phyloP scores from a whole-genome alignment of 2,113 vertebrate species.

The Egretta garzetta region DNA sequence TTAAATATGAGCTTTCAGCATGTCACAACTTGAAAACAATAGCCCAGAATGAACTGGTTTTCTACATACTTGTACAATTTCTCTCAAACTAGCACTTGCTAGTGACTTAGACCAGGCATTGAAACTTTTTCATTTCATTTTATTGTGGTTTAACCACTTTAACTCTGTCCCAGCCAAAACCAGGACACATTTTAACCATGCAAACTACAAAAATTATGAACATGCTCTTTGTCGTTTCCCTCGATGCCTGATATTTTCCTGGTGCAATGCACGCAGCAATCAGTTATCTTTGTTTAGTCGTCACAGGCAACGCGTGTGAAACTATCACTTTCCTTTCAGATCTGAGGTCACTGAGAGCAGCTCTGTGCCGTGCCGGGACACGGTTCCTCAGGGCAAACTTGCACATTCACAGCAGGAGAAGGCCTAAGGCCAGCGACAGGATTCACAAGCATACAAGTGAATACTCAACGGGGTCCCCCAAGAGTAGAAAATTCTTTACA shows the following conservation, averaged over 20 bases:
- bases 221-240: neutral
- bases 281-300: neutral
- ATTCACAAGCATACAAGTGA: neutral
- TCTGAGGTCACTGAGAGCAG: neutral
- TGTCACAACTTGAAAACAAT: neutral
- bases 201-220: neutral
- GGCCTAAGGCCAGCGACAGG: neutral
- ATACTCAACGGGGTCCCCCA: neutral
- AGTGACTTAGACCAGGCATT: neutral
- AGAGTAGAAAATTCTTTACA: neutral
- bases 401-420: neutral
- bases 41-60: neutral
- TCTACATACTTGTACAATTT: neutral
- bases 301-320: neutral
- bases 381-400: neutral
- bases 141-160: too few relatives aligned
- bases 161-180: too few relatives aligned
- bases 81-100: neutral
- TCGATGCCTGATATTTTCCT: neutral
- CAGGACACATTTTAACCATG: neutral
- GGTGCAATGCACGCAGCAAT: neutral
- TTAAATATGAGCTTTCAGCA: neutral
- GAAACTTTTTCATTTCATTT: neutral
- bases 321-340: neutral
- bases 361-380: neutral